phyloP scores from a whole-genome alignment of 1,140 invertebrate species.

The Panulirus ornatus region DNA sequence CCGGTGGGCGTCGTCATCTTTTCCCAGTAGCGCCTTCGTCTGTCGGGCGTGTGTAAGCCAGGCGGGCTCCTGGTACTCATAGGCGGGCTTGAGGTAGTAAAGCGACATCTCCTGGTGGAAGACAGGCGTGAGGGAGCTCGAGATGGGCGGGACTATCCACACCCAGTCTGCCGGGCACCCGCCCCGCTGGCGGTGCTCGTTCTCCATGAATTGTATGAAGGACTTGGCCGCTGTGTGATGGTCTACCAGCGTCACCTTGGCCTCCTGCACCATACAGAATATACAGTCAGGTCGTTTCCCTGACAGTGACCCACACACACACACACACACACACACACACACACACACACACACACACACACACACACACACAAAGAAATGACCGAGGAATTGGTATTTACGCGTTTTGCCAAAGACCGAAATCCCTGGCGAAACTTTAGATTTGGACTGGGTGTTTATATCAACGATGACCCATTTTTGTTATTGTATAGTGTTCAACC shows the following conservation, averaged over 20 bases:
- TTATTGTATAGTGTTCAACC: no score
- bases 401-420: no score
- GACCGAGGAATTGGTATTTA: no score
- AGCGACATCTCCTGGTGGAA: slow-evolving; percentile 97
- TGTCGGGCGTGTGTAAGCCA: slow-evolving; percentile 19
- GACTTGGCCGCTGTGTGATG: slow-evolving; percentile 96
- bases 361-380: no score
- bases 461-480: no score
- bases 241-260: slow-evolving; percentile 94
- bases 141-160: slow-evolving; percentile 96
- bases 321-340: no score
- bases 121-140: slow-evolving; percentile 92
- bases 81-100: slow-evolving; percentile 89
- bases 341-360: no score
- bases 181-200: slow-evolving; percentile 90
- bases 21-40: background rate
- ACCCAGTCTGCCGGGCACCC: slow-evolving; percentile 97
- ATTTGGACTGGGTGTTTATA: no score
- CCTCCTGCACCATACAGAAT: slow-evolving; percentile 80
- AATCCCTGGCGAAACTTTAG: no score
- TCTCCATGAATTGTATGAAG: slow-evolving; percentile 96
- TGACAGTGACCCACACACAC: no score
- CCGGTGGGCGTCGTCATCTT: no score
- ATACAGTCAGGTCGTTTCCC: no score
- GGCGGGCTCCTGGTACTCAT: slow-evolving; percentile 88